A percentile compares a stretch with the other conserved stretches of the same genome.
These are phyloP conservation scores for Gavia stellata DNA, from an alignment of 2,113 vertebrate genomes.

Conservation along the genomic window DNA sequence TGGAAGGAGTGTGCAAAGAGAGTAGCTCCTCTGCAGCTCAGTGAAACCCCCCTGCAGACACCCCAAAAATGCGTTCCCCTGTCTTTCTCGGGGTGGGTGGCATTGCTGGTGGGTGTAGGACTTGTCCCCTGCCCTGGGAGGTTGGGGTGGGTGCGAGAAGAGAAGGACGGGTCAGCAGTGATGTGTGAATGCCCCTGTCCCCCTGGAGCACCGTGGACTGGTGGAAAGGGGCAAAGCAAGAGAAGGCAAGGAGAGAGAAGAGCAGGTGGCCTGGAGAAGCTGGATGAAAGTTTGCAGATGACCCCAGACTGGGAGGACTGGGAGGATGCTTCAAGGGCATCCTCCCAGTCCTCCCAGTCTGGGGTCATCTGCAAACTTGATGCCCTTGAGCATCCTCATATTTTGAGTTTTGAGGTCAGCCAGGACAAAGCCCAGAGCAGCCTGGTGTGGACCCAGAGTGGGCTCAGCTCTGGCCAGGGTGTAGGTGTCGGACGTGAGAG, in stretches of 20 bases:
- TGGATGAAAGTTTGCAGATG: background rate
- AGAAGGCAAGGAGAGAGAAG: background rate
- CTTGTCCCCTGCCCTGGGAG: background rate
- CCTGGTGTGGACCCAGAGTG: background rate
- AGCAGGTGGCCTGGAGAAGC: background rate
- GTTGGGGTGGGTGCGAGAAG: background rate
- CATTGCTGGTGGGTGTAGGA: background rate
- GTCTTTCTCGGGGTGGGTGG: background rate
- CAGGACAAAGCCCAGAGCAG: background rate
- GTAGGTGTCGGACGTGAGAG: background rate
- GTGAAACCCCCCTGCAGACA: accelerated
- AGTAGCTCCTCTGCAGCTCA: background rate
- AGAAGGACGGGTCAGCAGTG: background rate
- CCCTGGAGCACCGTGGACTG: background rate
- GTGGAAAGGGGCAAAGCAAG: background rate
- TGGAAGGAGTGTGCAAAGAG: background rate
- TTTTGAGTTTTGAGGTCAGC: background rate
- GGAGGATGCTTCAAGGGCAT: background rate
- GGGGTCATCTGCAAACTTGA: too few species aligned
- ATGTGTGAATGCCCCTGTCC: background rate
- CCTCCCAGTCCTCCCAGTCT: too few species aligned
- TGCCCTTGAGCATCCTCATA: too few species aligned
- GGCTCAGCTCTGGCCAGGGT: background rate
- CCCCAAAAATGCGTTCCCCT: accelerated
- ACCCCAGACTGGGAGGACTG: background rate